Evolutionary conservation across 2,888 invertebrate genomes (phyloP), one percentile per base, ranked within the genome.

Genomic region (Drosophila mercatorum): DNA sequence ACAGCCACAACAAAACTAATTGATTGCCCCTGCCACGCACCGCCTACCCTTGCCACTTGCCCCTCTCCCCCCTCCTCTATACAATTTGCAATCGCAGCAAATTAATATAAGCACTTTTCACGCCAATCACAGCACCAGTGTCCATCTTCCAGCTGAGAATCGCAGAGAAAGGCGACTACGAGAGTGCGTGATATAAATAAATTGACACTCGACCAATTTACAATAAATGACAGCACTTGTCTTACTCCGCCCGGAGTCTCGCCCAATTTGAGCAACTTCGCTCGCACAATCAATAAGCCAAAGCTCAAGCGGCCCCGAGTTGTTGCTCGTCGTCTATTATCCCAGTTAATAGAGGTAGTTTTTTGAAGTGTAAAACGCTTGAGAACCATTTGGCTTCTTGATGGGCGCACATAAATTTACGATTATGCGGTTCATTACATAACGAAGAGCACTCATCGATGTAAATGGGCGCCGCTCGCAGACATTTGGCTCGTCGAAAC

Each of bases 341-440:
- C 22, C 68, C 38, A 78, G 68, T 78, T 78, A 78, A 78, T 81
- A 81, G 81, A 81, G 82, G 82, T 82, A 78, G 69, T 67, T 75
- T 71, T 72, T 73, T 61, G 43, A 83, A 80, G 78, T 80, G 83
- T 67, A 83, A 81, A 83, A 75, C 78, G 69, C 72, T 81, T 63
- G 60, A 78, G 64, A 75, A 53, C 64, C 84, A 81, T 81, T 81
- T 81, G 61, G 55, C 68, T 69, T 68, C 60, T 63, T 72, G 75
- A 79, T 80, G 78, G 80, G 61, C 72, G 69, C 69, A 72, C 84
- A 81, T 83, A 83, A 81, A 81, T 81, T 83, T 81, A 43, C 81
- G 81, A 81, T 81, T 81, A 81, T 81, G 75, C 81, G 72, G 68
- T 64, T 78, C 84, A 81, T 83, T 81, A 78, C 72, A 69, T 78